Base-by-base conservation (phyloP, 2,888 invertebrate genomes). In the Tetanocera ferruginea region DNA sequence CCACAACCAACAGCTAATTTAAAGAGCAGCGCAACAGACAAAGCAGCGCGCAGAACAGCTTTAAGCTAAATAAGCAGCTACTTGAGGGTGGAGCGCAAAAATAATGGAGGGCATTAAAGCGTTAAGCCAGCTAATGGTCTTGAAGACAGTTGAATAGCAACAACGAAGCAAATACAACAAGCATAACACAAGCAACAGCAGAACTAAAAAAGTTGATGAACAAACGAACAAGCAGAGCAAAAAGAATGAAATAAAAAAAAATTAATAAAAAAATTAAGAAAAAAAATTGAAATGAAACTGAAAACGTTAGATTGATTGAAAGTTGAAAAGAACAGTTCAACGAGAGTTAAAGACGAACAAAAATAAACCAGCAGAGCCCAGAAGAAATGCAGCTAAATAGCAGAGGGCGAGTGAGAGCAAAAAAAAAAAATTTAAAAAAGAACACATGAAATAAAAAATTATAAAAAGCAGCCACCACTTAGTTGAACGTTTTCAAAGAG, bases 41-140 rank as follows among this genome's bases (percentile, higher is more conserved):
- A 49, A 19, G 25, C n/a, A 25, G 69, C 14, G 69, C 23, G 19
- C 14, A 64, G 3, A 25, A 66, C 28, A 69, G 51, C 17, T 51
- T 17, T 49, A 19, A 25, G 49, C 69, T 51, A 69, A 69, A 69
- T 67, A 34, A 37, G 67, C 67, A 37, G 67, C 67, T 67, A 37
- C 28, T 67, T 67, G 19, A 37, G 67, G 67, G 60, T 60, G 25
- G 28, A 60, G 28, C 9, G n/a, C 25, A 60, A 28, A 60, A 28
- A 67, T 34, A 67, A 67, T 67, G 37, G 34, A 43, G 67, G 67
- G 67, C 43, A 67, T 67, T 67, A 43, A 67, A 37, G 67, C 67
- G 67, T 67, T 67, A 67, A 67, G 67, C 67, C 37, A 37, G 43
- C 67, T 37, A 37, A 67, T 31, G 31, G 37, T 37, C 34, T 37